A percentile compares a stretch with the other conserved stretches of the same genome.
Conservation (phyloP, 2,888 invertebrate genomes). For the Eupithecia subfuscata region DNA sequence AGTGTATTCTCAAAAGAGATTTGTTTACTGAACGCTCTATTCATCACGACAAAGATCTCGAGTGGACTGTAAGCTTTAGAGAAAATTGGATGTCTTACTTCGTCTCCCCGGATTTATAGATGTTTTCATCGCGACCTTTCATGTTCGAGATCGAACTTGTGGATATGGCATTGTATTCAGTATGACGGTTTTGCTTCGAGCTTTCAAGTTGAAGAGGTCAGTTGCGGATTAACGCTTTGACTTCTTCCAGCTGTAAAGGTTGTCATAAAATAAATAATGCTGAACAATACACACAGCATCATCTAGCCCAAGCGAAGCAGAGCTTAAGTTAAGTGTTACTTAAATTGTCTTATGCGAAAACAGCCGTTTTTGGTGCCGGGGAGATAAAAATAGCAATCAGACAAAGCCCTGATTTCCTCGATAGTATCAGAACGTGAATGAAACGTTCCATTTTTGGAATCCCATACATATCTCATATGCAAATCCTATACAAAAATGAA, state of each 20-base stretch:
- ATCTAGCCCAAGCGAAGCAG: too few species aligned
- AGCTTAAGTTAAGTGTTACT: too few species aligned
- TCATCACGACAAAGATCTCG: constrained; percentile 77
- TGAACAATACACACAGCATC: too few species aligned
- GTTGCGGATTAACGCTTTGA: not conserved
- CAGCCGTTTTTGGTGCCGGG: not conserved
- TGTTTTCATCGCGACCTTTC: constrained; percentile 55
- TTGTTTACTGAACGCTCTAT: constrained; percentile 73
- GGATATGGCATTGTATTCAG: constrained; percentile 24
- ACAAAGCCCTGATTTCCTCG: not conserved
- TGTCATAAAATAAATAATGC: not conserved
- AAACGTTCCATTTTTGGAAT: not conserved
- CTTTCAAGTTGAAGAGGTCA: not conserved
- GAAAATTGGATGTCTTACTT: constrained; percentile 80
- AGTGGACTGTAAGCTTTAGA: constrained; percentile 77
- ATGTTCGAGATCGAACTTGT: constrained; percentile 20
- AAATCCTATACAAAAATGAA: too few species aligned
- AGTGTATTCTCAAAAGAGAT: constrained; percentile 68
- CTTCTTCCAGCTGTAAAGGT: not conserved
- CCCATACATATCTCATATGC: not conserved
- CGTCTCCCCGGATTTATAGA: constrained; percentile 74
- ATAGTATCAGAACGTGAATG: not conserved
- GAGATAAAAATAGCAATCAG: not conserved
- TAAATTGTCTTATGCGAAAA: not conserved
- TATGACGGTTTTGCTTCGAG: not conserved